Percentiles rank a stretch among this genome's conserved stretches.
Conservation (phyloP, 2,888 invertebrate genomes). For the Ptychoptera contaminata region DNA sequence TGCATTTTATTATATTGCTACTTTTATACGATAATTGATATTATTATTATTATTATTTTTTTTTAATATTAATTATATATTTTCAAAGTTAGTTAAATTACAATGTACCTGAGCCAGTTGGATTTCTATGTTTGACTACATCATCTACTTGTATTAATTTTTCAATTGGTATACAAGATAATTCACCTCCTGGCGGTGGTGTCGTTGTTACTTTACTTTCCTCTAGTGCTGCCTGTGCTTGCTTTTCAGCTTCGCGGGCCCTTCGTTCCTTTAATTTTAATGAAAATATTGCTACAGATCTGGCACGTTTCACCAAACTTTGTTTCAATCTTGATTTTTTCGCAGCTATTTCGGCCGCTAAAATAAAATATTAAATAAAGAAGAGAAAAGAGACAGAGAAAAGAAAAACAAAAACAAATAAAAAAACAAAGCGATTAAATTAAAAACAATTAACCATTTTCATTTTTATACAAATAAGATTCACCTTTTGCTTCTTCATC, state of each 20-base stretch:
- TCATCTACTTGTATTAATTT: slow-evolving; percentile 61
- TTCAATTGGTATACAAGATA: slow-evolving; percentile 73
- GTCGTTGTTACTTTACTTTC: slow-evolving; percentile 34
- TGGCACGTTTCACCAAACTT: slow-evolving; percentile 63
- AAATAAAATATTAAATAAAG: slow-evolving; percentile 6
- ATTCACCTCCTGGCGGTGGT: slow-evolving; percentile 58
- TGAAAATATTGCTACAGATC: slow-evolving; percentile 75
- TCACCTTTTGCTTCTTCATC: slow-evolving; percentile 43
- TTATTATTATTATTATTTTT: background rate
- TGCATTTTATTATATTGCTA: background rate
- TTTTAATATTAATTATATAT: background rate
- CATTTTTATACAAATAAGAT: background rate
- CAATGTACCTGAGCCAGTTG: slow-evolving; percentile 13
- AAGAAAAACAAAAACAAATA: slow-evolving; percentile 3
- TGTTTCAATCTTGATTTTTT: slow-evolving; percentile 57
- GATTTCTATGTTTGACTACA: slow-evolving; percentile 26
- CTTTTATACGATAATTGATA: background rate
- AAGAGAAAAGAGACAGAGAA: slow-evolving; percentile 1
- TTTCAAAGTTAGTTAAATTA: no score
- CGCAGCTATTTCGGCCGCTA: slow-evolving; percentile 41
- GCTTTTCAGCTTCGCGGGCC: slow-evolving; percentile 57
- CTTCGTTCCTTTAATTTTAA: slow-evolving; percentile 62
- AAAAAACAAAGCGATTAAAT: slow-evolving; percentile 2
- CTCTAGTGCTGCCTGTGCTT: slow-evolving; percentile 43
- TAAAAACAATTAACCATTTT: background rate